phyloP scores from a whole-genome alignment of 2,797 vertebrate genomes.

The Cheirogaleus major region DNA sequence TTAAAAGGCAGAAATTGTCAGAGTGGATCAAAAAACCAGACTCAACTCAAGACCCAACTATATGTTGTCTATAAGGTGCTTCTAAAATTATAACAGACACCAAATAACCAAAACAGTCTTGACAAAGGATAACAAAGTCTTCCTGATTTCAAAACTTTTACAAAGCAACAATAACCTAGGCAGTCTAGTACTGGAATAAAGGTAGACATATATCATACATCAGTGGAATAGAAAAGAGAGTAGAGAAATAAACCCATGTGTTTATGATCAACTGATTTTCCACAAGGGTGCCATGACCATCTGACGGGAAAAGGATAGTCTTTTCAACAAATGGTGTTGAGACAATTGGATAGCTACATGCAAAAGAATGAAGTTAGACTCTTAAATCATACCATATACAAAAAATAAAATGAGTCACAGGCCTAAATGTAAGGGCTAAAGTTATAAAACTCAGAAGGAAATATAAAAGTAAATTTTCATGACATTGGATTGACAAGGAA shows the following conservation, averaged over 20 bases:
- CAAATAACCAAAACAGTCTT: background rate
- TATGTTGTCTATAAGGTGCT: background rate
- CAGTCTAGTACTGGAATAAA: background rate
- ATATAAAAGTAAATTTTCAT: background rate
- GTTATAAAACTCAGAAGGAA: background rate
- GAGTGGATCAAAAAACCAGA: no score
- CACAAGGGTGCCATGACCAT: background rate
- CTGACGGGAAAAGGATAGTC: background rate
- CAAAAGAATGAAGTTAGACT: background rate
- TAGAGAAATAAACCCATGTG: background rate
- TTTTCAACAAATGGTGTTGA: background rate
- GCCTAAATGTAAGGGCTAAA: background rate
- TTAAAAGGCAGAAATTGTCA: background rate
- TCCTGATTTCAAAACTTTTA: background rate
- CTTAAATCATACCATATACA: no score
- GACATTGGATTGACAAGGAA: background rate
- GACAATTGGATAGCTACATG: background rate
- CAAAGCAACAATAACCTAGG: background rate
- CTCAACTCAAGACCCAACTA: background rate
- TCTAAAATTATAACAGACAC: background rate
- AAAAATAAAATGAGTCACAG: background rate
- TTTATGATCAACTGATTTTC: background rate
- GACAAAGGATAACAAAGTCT: background rate
- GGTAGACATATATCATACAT: no score
- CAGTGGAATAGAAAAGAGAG: background rate